These are phyloP conservation scores for Tenebrio molitor DNA, from an alignment of 1,140 invertebrate genomes.

Conservation along the genomic window DNA sequence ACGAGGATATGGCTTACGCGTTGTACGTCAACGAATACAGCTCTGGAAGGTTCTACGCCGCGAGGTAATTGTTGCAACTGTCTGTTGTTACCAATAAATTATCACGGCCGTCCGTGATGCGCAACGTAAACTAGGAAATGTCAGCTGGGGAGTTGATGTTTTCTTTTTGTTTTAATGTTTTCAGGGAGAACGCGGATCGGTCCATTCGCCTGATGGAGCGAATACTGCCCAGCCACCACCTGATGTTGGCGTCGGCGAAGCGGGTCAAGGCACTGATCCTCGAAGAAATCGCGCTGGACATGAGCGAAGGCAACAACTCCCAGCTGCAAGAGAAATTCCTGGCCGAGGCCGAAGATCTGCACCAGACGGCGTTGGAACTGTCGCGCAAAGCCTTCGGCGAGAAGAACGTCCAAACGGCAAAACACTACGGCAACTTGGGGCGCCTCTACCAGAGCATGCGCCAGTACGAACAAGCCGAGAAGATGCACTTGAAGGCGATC, in stretches of 20 bases:
- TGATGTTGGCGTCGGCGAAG: slow-evolving; percentile 89
- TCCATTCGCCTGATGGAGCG: slow-evolving; percentile 87
- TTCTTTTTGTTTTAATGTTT: slow-evolving; percentile 24
- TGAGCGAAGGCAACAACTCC: slow-evolving; percentile 62
- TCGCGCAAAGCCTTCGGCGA: slow-evolving; percentile 88
- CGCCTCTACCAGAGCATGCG: slow-evolving; percentile 93
- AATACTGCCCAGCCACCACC: slow-evolving; percentile 83
- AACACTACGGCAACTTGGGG: slow-evolving; percentile 95
- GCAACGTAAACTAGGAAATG: too few species aligned
- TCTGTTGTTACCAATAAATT: too few species aligned
- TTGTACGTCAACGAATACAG: slow-evolving; percentile 93
- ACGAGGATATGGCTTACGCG: slow-evolving; percentile 93
- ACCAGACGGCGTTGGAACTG: slow-evolving; percentile 83
- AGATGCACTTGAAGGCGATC: slow-evolving; percentile 93
- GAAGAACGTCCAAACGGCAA: slow-evolving; percentile 93
- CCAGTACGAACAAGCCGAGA: slow-evolving; percentile 86
- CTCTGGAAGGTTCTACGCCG: slow-evolving; percentile 85
- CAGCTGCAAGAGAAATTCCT: slow-evolving; percentile 75
- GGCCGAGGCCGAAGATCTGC: slow-evolving; percentile 83
- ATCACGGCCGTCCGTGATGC: too few species aligned
- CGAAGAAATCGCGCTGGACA: slow-evolving; percentile 92
- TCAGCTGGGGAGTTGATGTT: too few species aligned
- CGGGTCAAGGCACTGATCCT: slow-evolving; percentile 92
- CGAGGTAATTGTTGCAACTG: slow-evolving; percentile 68
- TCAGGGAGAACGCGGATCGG: slow-evolving; percentile 82